phyloP scores from a whole-genome alignment of 2,797 vertebrate species.

The Hoplostethus atlanticus region DNA sequence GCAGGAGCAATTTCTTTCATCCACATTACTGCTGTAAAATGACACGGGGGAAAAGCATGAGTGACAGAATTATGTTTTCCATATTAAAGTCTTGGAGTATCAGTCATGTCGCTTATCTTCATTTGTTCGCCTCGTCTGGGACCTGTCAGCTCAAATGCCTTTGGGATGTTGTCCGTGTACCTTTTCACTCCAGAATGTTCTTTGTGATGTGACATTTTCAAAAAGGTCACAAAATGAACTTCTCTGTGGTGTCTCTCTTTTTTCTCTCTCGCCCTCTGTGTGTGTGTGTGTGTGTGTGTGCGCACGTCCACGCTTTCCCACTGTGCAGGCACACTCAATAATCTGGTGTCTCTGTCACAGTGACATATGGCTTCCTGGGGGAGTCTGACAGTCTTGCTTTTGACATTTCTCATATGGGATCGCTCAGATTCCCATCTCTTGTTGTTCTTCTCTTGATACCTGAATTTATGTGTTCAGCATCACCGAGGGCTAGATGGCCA shows the following conservation, averaged over 20 bases:
- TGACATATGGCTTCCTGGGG: slow-evolving; percentile 39
- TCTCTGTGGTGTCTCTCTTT: not conserved
- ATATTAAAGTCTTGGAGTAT: not conserved
- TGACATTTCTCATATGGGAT: slow-evolving; percentile 51
- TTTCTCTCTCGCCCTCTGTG: not conserved
- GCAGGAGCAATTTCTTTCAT: slow-evolving; percentile 21
- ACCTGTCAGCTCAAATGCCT: slow-evolving; percentile 8
- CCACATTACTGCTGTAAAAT: slow-evolving; percentile 20
- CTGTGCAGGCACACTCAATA: slow-evolving; percentile 40
- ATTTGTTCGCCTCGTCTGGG: not conserved
- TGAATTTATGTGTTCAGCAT: slow-evolving; percentile 24
- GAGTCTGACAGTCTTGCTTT: slow-evolving; percentile 34
- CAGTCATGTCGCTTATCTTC: not conserved
- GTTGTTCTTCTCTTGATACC: slow-evolving; percentile 37
- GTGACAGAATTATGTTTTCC: slow-evolving; percentile 26
- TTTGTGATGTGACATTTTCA: slow-evolving; percentile 53
- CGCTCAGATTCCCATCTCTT: slow-evolving; percentile 30
- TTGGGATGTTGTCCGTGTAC: not conserved
- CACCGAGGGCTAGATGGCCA: not conserved
- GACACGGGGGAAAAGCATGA: slow-evolving; percentile 2
- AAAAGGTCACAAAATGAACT: slow-evolving; percentile 57
- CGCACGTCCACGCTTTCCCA: slow-evolving; percentile 22
- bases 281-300: not conserved
- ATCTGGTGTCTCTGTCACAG: slow-evolving; percentile 36
- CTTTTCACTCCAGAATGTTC: slow-evolving; percentile 21